Conservation (phyloP, 92 coral and sea anemone species). For the Porites lobata region DNA sequence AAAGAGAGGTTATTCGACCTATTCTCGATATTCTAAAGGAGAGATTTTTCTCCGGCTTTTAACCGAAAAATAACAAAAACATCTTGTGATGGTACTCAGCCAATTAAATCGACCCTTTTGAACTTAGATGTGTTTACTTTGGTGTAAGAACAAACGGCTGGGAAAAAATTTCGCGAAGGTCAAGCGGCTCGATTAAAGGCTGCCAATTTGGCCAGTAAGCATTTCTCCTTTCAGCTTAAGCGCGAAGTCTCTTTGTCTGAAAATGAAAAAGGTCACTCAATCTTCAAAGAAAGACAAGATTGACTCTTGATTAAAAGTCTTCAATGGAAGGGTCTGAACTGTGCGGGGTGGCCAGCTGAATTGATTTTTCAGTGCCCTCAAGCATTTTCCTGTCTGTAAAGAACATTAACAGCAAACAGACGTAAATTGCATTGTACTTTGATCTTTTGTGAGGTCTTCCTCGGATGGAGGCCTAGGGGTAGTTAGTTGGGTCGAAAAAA, state of each 20-base stretch:
- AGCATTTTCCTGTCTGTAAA: constrained; percentile 8
- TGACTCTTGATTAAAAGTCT: not conserved
- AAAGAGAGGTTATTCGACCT: no score
- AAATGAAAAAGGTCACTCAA: not conserved
- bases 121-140: constrained; percentile 11
- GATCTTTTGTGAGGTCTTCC: not conserved
- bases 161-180: not conserved
- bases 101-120: not conserved
- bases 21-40: no score
- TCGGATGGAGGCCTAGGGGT: no score
- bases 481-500: no score
- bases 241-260: not conserved
- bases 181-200: not conserved
- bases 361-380: not conserved
- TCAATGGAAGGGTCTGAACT: not conserved
- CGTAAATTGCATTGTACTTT: not conserved
- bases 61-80: no score
- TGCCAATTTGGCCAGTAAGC: not conserved
- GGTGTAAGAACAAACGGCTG: not conserved
- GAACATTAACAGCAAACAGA: not conserved
- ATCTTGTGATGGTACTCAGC: not conserved
- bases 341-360: not conserved
- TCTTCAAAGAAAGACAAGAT: not conserved
- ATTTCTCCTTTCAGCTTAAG: not conserved
- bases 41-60: no score